Evolutionary conservation across 2,888 invertebrate genomes (phyloP), one percentile per base, ranked within the genome.

Genomic region (Lumbricus terrestris): DNA sequence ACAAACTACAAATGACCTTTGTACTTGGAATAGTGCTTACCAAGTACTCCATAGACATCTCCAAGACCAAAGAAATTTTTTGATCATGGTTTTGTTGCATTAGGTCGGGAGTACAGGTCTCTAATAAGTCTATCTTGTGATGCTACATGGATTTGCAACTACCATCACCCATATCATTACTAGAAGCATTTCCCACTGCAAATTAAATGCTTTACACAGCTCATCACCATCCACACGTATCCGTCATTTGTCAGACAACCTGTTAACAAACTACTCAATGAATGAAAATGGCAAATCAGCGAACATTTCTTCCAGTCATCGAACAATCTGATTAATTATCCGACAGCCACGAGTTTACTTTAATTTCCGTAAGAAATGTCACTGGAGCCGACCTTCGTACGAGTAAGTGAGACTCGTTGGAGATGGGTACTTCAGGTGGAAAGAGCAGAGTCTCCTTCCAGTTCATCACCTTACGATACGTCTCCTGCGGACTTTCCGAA

Each of bases 391-490:
- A 88, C 40, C 88, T 42, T 47, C 18, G 88, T 34, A 88, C 33
- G 15, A 42, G 88, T n/a, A 16, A 85, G 35, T 85, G 37, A 89
- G 47, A 2, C 33, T 99, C 98, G 95, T 98, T 98, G 92, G 98
- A 98, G 95, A 99, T 99, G 92, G 99, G 99, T 94, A 99, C 98
- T 96, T 99, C 99, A 0, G 99, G 99, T 29, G 99, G 99, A 95
- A 99, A 99, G 90, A 98, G 97, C 91, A 99, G 96, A 2, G 99
- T 99, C 95, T 99, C 99, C 33, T 98, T 96, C 99, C 99, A 99
- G 94, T 99, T 99, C 98, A 99, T 99, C 93, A 99, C 99, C 96
- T 98, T 98, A 90, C 96, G 96, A 95, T 98, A 98, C 35, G 98
- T 98, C 95, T 98, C 98, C 95, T 98, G 98, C 6, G 98, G 98